A percentile compares a stretch with the other conserved stretches of the same genome.
Evolutionary conservation across 2,113 vertebrate species (phyloP).

Genomic region (Trichomycterus rosablanca): DNA sequence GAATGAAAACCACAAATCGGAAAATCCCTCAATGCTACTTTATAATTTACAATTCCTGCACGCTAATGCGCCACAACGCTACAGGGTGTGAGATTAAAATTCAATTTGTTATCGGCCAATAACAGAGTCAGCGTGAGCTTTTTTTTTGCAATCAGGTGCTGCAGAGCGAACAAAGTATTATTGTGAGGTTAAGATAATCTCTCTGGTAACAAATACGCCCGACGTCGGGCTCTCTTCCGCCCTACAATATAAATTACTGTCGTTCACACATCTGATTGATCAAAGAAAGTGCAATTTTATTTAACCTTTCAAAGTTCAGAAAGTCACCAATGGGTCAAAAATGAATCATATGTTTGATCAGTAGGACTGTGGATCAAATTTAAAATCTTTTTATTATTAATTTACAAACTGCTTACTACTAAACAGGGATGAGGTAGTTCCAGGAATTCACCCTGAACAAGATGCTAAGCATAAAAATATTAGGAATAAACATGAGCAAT

Average conservation of each 20-base stretch:
- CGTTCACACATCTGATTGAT: slow-evolving; percentile 17
- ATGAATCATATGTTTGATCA: no score
- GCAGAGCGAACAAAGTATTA: slow-evolving; percentile 8
- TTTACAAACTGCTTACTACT: no score
- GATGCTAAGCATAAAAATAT: no score
- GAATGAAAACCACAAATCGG: no score
- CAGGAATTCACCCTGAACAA: no score
- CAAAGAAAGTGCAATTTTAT: neutral
- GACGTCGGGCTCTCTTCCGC: slow-evolving; percentile 5
- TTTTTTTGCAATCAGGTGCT: slow-evolving; percentile 26
- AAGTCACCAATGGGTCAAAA: no score
- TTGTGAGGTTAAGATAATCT: slow-evolving; percentile 26
- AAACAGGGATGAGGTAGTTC: no score
- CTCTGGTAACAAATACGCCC: slow-evolving; percentile 10
- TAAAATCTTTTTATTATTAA: no score
- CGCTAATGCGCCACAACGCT: slow-evolving; percentile 2
- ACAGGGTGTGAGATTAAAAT: slow-evolving; percentile 34
- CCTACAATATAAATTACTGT: slow-evolving; percentile 25
- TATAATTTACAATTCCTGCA: slow-evolving; percentile 34
- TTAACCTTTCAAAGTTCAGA: no score
- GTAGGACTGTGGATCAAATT: no score
- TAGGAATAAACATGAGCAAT: no score
- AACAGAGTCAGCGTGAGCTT: slow-evolving; percentile 14
- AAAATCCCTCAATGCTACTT: neutral
- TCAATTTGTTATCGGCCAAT: slow-evolving; percentile 34